Percentiles rank a stretch among this genome's conserved stretches.
Conservation (phyloP, 1,140 invertebrate species). For the Brachionus asplanchnoidis region DNA sequence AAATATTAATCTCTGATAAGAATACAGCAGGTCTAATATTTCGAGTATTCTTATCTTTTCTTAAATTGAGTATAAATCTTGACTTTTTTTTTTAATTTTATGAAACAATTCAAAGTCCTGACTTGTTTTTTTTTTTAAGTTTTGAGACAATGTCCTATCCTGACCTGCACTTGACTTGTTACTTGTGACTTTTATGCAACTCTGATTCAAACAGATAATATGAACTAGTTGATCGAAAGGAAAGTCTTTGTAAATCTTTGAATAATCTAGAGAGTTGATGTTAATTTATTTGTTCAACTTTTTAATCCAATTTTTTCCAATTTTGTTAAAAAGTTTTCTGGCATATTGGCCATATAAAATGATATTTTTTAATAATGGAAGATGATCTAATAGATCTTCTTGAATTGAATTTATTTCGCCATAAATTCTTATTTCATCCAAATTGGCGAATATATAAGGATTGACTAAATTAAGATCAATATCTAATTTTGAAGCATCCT, state of each 20-base stretch:
- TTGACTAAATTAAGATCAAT: not conserved
- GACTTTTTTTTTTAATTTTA: too few relatives aligned
- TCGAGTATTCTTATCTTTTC: too few relatives aligned
- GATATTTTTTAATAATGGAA: not conserved
- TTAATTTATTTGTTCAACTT: not conserved
- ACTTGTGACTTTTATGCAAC: too few relatives aligned
- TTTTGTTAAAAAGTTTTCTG: not conserved
- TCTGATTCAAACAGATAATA: not conserved
- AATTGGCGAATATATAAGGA: not conserved
- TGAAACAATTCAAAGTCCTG: too few relatives aligned
- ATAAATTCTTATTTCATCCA: not conserved
- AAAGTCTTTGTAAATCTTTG: not conserved
- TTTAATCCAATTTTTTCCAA: slow-evolving; percentile 14
- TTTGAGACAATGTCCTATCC: too few relatives aligned
- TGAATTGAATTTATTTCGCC: not conserved
- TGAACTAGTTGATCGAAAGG: not conserved
- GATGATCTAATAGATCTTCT: not conserved
- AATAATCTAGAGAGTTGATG: not conserved
- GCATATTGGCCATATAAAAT: not conserved
- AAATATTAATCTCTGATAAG: not conserved
- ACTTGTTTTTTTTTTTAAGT: too few relatives aligned
- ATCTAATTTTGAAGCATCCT: not conserved
- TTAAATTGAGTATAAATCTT: too few relatives aligned
- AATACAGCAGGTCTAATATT: not conserved
- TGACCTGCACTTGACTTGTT: too few relatives aligned